Conservation (phyloP, 2,113 vertebrate genomes). For the Chlorodrepanis virens region DNA sequence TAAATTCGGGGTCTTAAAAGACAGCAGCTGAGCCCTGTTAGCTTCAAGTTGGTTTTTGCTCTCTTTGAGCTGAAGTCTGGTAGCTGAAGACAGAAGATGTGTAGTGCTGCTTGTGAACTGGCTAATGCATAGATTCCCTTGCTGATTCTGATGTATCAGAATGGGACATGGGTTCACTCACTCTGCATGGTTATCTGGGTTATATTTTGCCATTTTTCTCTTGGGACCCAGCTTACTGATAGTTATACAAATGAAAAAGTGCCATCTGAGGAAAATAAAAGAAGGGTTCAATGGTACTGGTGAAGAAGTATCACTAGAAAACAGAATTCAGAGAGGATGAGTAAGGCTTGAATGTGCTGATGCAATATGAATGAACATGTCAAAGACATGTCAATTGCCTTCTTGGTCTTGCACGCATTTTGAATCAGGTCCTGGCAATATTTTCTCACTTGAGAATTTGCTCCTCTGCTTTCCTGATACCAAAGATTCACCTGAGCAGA, state of each 20-base stretch:
- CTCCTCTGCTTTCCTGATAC: not conserved
- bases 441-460: not conserved
- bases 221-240: not conserved
- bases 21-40: not conserved
- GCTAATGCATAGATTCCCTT: not conserved
- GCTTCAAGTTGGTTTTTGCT: not conserved
- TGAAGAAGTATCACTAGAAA: slow-evolving; percentile 19
- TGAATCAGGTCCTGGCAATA: not conserved
- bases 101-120: not conserved
- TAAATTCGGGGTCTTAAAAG: slow-evolving; percentile 8
- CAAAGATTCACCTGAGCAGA: not conserved
- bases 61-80: not conserved
- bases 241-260: not conserved
- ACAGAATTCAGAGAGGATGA: not conserved
- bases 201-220: not conserved
- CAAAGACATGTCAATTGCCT: not conserved
- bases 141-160: not conserved
- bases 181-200: not conserved
- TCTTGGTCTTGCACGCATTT: not conserved
- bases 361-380: slow-evolving; percentile 2
- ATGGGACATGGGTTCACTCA: not conserved
- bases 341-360: not conserved
- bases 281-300: not conserved
- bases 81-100: not conserved
- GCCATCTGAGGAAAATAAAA: not conserved